Evolutionary conservation across 2,888 invertebrate genomes (phyloP), one percentile per base, ranked within the genome.

Genomic region (Steinernema carpocapsae): DNA sequence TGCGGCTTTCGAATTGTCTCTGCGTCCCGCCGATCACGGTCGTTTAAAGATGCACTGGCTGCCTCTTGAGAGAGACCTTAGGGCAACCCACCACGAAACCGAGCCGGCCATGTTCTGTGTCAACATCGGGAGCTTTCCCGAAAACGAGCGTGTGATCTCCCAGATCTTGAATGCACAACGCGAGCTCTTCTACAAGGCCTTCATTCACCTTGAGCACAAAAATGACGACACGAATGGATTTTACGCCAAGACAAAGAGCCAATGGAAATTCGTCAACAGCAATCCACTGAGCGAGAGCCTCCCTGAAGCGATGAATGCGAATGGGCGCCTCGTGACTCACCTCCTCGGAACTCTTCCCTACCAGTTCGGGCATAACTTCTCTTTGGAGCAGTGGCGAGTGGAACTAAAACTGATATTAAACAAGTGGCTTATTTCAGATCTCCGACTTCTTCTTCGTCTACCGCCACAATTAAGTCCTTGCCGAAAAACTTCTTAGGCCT

Each of bases 91-190:
- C 64, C 64, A 64, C 26, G 26, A 26, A 29, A 10, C 26, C 32
- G 4, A 64, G 19, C 37, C 64, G 32, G 32, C 64, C 12, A 64
- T 64, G 64, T 64, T 64, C 64, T 64, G 64, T 32, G 14, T 14
- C 4, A 32, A 64, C 26, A 64, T 64, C 37, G 64, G 32, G 1
- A 32, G 32, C 17, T 64, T 64, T 29, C 32, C 37, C 10, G 64
- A 64, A 17, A 64, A 64, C 29, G 32, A 64, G 19, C 4, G 3
- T 1, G 17, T 32, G 17, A 32, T 64, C 64, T 1, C 2, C 12
- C 64, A 4, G 10, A 64, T 64, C 32, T 19, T 64, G 64, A 64
- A 32, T 17, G 64, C 17, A 29, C 17, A 22, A 12, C 32, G 7
- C 32, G 26, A 26, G 1, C 17, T 64, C 32, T 64, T 32, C 64